Percentiles rank a stretch among this genome's conserved stretches.
phyloP scores from a whole-genome alignment of 2,888 invertebrate species.

The Leptinotarsa haldemani region DNA sequence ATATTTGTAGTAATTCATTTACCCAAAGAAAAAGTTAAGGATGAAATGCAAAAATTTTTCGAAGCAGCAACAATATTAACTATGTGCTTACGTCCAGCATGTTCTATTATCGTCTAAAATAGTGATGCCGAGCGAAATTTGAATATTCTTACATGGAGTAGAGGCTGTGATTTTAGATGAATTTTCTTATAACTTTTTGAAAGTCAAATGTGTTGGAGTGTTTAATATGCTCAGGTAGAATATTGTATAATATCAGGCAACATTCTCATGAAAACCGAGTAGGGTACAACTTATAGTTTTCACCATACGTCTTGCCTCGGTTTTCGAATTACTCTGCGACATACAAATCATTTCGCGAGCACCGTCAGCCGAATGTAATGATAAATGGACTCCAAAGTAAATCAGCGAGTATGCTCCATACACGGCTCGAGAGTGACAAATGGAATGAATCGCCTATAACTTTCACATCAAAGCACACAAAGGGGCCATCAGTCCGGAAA shows the following conservation, averaged over 20 bases:
- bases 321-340: background rate
- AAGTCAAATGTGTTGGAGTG: too few relatives aligned
- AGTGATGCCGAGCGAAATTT: too few relatives aligned
- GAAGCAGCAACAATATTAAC: too few relatives aligned
- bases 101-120: too few relatives aligned
- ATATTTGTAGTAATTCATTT: too few relatives aligned
- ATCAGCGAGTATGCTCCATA: background rate
- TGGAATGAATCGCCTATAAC: conserved; percentile 9
- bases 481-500: background rate
- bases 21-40: too few relatives aligned
- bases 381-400: conserved; percentile 1
- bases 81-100: too few relatives aligned
- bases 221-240: too few relatives aligned
- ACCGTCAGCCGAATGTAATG: background rate
- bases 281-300: background rate
- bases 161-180: too few relatives aligned
- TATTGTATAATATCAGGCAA: background rate
- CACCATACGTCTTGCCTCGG: background rate
- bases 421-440: background rate
- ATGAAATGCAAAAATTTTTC: too few relatives aligned
- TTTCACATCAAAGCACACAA: conserved; percentile 12
- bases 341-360: conserved; percentile 10
- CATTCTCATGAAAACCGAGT: background rate
- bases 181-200: too few relatives aligned
- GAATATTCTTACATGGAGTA: too few relatives aligned